These are phyloP conservation scores for Balearica regulorum DNA, from an alignment of 2,797 vertebrate genomes.

Conservation along the genomic window DNA sequence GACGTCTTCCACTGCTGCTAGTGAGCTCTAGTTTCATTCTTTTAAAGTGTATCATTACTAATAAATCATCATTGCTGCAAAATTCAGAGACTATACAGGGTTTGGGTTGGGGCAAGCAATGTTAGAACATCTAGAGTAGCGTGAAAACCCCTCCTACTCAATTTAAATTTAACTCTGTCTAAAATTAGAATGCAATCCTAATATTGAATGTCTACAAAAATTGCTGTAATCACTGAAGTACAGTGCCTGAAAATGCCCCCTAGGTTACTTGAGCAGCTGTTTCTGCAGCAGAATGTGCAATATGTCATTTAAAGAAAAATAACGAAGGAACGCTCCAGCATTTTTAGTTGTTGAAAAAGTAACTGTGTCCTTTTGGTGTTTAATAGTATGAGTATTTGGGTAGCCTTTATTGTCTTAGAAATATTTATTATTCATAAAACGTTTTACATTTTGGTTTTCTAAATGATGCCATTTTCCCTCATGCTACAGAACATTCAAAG, in stretches of 20 bases:
- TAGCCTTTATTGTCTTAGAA: constrained; percentile 26
- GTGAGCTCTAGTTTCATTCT: neutral
- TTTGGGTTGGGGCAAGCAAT: neutral
- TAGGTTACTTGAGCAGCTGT: constrained; percentile 36
- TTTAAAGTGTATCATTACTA: neutral
- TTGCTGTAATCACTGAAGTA: constrained; percentile 49
- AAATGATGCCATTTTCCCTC: constrained; percentile 4
- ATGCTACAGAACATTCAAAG: constrained; percentile 9
- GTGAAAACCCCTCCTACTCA: neutral
- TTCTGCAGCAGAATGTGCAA: constrained; percentile 15
- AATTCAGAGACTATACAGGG: neutral
- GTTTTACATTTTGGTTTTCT: constrained; percentile 7
- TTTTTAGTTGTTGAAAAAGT: constrained; percentile 31
- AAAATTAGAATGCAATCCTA: constrained; percentile 47
- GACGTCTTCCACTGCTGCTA: neutral
- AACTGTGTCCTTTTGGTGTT: neutral
- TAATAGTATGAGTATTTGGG: neutral
- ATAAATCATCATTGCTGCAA: neutral
- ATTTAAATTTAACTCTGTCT: constrained; percentile 42
- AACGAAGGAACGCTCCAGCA: neutral
- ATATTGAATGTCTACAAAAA: constrained; percentile 50
- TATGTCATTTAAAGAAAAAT: constrained; percentile 40
- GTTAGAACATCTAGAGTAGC: neutral
- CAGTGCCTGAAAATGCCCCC: constrained; percentile 46
- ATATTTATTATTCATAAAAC: constrained; percentile 37